A percentile compares a stretch with the other conserved stretches of the same genome.
phyloP scores from a whole-genome alignment of 2,888 invertebrate genomes.

The Drosophila kanekoi region DNA sequence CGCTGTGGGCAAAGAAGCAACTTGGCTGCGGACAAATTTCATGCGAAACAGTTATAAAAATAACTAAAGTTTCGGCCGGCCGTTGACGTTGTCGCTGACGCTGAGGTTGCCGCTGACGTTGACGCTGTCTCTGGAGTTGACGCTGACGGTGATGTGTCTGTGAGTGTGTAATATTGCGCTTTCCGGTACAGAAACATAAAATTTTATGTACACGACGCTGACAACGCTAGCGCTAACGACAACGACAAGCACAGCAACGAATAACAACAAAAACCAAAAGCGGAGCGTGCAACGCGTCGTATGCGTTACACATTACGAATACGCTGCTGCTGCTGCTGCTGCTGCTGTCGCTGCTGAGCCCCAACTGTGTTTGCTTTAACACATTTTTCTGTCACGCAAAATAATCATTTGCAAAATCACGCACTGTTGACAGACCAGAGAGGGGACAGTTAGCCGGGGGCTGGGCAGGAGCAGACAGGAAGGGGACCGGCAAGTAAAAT shows the following conservation, averaged over 20 bases:
- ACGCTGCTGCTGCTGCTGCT: conserved; percentile 21
- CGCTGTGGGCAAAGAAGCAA: conserved; percentile 44
- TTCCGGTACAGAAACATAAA: conserved; percentile 78
- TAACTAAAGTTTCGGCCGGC: conserved; percentile 54
- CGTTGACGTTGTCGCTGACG: conserved; percentile 41
- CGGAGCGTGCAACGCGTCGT: conserved; percentile 73
- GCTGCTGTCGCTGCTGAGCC: conserved; percentile 15
- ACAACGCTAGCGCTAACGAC: conserved; percentile 60
- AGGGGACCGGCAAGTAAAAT: conserved; percentile 29
- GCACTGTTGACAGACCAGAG: conserved; percentile 59
- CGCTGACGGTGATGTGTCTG: conserved; percentile 22
- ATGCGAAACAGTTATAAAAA: conserved; percentile 72
- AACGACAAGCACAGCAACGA: conserved; percentile 26
- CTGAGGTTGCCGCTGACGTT: conserved; percentile 15
- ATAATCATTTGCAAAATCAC: conserved; percentile 80
- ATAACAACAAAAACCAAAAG: conserved; percentile 20
- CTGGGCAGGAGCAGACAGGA: not conserved
- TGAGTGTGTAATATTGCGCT: conserved; percentile 67
- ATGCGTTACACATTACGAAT: conserved; percentile 74
- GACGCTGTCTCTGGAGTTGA: conserved; percentile 4
- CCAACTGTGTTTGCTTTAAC: conserved; percentile 61
- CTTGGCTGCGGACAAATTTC: conserved; percentile 51
- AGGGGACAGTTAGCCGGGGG: not conserved
- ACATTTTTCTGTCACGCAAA: conserved; percentile 80
- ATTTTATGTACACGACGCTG: conserved; percentile 74